These are phyloP conservation scores for Cynodonichthys magdalenae DNA, from an alignment of 2,797 vertebrate species.

Conservation along the genomic window DNA sequence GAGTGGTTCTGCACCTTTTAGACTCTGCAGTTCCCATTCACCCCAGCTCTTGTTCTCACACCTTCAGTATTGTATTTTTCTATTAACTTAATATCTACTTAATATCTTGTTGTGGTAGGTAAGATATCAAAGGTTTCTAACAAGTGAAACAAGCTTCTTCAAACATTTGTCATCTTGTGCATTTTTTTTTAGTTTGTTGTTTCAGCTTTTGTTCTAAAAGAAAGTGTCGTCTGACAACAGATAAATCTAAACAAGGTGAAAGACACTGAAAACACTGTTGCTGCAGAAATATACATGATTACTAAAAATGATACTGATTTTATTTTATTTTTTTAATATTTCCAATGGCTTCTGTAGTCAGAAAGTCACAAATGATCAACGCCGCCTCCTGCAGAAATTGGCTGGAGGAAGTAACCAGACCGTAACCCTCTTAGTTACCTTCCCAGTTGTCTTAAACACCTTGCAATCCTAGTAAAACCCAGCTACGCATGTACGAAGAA, in stretches of 20 bases:
- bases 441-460: slow-evolving; percentile 54
- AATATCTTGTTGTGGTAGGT: too few relatives aligned
- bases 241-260: slow-evolving; percentile 63
- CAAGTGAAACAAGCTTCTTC: background rate
- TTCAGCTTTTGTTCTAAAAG: slow-evolving; percentile 47
- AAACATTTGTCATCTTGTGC: slow-evolving; percentile 38
- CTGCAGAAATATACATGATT: slow-evolving; percentile 41
- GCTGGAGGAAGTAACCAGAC: slow-evolving; percentile 61
- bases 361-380: slow-evolving; percentile 64
- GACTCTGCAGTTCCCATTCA: too few relatives aligned
- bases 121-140: too few relatives aligned
- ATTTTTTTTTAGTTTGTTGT: slow-evolving; percentile 23
- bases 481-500: slow-evolving; percentile 5
- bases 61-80: too few relatives aligned
- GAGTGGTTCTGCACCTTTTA: too few relatives aligned
- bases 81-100: too few relatives aligned
- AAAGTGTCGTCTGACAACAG: slow-evolving; percentile 46
- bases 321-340: slow-evolving; percentile 31
- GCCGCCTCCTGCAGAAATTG: slow-evolving; percentile 46
- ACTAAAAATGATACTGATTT: slow-evolving; percentile 28
- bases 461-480: slow-evolving; percentile 20
- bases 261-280: slow-evolving; percentile 61
- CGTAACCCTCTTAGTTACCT: slow-evolving; percentile 48
- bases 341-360: slow-evolving; percentile 28
- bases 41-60: too few relatives aligned